Conservation (phyloP, 2,113 vertebrate species). For the Pipra filicauda region DNA sequence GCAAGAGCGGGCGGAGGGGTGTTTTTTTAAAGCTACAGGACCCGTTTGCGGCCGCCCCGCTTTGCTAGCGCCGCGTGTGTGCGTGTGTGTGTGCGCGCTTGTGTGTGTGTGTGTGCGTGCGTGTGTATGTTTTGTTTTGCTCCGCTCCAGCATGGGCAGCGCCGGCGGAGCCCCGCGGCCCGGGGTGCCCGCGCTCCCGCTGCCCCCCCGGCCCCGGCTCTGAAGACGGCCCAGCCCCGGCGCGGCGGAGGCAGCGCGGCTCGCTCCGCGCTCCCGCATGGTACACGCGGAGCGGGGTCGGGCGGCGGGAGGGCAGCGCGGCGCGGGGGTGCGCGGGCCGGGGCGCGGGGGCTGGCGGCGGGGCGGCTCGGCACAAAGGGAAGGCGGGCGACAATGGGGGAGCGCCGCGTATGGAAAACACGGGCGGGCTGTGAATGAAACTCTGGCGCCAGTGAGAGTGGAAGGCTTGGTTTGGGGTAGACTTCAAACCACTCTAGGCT, state of each 20-base stretch:
- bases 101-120: not conserved
- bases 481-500: slow-evolving; percentile 53
- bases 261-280: too few species aligned
- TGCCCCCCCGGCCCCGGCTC: not conserved
- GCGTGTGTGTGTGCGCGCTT: not conserved
- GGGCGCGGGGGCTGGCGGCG: not conserved
- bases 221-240: too few species aligned
- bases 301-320: too few species aligned
- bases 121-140: slow-evolving; percentile 22
- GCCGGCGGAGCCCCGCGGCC: slow-evolving; percentile 11
- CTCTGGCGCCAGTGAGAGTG: slow-evolving; percentile 56
- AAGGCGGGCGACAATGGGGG: slow-evolving; percentile 50
- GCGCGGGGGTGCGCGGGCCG: too few species aligned
- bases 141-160: slow-evolving; percentile 39
- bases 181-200: slow-evolving; percentile 2
- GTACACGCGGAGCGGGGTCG: too few species aligned
- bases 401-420: slow-evolving; percentile 17
- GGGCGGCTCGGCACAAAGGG: slow-evolving; percentile 47
- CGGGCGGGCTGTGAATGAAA: slow-evolving; percentile 51
- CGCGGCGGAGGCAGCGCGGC: too few species aligned
- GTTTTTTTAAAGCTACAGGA: slow-evolving; percentile 8
- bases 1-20: not conserved
- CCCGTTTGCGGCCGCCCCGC: slow-evolving; percentile 4
- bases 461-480: slow-evolving; percentile 38
- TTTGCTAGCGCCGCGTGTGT: not conserved